Evolutionary conservation across 2,113 vertebrate genomes (phyloP).

Genomic region (Seriola dumerili): DNA sequence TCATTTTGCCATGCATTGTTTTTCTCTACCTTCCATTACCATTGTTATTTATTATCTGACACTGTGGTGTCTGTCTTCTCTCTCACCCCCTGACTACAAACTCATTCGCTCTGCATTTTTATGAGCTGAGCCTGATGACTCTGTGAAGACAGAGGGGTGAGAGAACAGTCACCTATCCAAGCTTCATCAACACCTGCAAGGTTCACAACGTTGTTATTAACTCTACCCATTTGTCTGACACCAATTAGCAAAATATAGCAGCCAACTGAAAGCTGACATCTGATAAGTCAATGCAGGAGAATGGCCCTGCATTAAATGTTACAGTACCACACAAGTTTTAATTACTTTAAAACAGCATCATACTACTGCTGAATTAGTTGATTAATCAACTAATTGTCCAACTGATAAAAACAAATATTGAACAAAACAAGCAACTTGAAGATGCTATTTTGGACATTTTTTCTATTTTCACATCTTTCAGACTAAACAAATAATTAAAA

Average conservation of each 20-base stretch:
- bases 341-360: background rate
- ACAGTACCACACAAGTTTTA: no score
- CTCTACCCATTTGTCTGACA: constrained; percentile 37
- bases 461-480: background rate
- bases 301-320: background rate
- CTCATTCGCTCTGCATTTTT: background rate
- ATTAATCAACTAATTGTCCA: background rate
- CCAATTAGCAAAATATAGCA: constrained; percentile 19
- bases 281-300: background rate
- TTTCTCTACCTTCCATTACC: background rate
- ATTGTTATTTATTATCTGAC: constrained; percentile 34
- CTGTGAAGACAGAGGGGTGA: constrained; percentile 24
- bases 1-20: background rate
- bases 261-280: background rate
- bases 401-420: background rate
- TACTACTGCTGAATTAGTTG: background rate
- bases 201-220: constrained; percentile 11
- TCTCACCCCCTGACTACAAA: background rate
- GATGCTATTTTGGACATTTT: background rate
- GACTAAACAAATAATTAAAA: background rate
- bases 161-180: background rate
- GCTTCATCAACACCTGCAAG: background rate
- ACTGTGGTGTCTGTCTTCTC: background rate
- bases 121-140: constrained; percentile 18
- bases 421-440: background rate